Evolutionary conservation across 2,888 invertebrate genomes (phyloP).

Genomic region (Gari tellinella): DNA sequence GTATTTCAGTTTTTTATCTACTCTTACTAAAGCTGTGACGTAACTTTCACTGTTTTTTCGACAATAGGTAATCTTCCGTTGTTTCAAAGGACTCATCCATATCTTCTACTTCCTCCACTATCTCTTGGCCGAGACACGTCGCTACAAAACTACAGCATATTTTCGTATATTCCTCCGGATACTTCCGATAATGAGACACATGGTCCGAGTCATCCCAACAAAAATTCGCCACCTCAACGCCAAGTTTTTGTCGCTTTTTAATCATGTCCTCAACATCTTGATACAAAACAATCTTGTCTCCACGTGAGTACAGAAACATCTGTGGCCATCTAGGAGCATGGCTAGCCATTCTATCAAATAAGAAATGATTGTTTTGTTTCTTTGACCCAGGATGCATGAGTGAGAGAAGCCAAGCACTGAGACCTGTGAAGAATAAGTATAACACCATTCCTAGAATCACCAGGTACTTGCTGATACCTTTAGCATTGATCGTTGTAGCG

Average conservation of each 20-base stretch:
- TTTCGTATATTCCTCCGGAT: constrained; percentile 85
- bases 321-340: constrained; percentile 89
- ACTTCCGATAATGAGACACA: constrained; percentile 89
- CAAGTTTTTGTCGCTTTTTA: constrained; percentile 86
- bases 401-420: constrained; percentile 39
- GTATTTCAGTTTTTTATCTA: too few relatives aligned
- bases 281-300: constrained; percentile 89
- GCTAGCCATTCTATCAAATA: constrained; percentile 82
- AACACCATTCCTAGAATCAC: constrained; percentile 84
- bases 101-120: constrained; percentile 8
- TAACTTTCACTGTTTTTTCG: constrained; percentile 29
- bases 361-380: constrained; percentile 52
- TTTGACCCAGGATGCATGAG: constrained; percentile 33
- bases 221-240: constrained; percentile 87
- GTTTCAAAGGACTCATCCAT: constrained; percentile 26
- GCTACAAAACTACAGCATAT: constrained; percentile 71
- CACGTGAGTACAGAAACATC: constrained; percentile 90
- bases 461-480: constrained; percentile 68
- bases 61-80: constrained; percentile 33
- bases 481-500: constrained; percentile 60
- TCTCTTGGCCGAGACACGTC: constrained; percentile 29
- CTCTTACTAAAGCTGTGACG: too few relatives aligned
- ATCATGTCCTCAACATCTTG: constrained; percentile 90
- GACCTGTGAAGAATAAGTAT: constrained; percentile 60
- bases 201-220: constrained; percentile 91